Evolutionary conservation across 1,140 invertebrate genomes (phyloP), one percentile per base, ranked within the genome.

Genomic region (Hylyphantes graminicola): DNA sequence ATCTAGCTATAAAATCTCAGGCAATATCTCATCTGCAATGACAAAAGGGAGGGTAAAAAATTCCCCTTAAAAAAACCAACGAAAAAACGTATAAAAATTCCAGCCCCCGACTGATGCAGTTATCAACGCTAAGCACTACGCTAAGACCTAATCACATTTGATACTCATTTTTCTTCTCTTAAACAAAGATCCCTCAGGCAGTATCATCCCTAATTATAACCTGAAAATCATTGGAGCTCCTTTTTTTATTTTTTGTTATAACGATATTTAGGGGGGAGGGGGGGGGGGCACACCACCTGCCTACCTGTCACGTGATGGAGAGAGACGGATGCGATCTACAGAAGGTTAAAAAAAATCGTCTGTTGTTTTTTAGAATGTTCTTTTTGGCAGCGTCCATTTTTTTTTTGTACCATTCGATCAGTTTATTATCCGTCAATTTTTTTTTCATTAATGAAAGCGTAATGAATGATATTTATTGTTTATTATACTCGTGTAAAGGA

Each of bases 151-250:
- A 83, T 83, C 80, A 83, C 72, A 83, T 83, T 83, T 83, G 50
- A 13, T 21, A 19, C 19, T 51, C 80, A 83, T 83, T 83, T 83
- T 83, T 83, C 80, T 83, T 83, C 19, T 11, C 80, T 83, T 74
- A 83, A 83, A 83, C 80, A 83, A 83, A 83, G 80, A 83, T 48
- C 59, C 80, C 80, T 17, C 59, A 19, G 80, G 80, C 80, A 48
- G 72, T 83, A 83, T 65, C 80, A 83, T 83, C 80, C 80, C 72
- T 83, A 83, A 83, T 83, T 83, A 83, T 83, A 83, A 83, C 80
- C 63, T 67, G 55, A 83, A 35, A 83, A 83, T 83, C 80, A 83
- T 83, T 83, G 70, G 63, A 74, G 59, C 80, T 83, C 57, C 61
- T 75, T 55, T 48, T 83, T 74, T 80, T 63, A 6, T 21, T 76